A percentile compares a stretch with the other conserved stretches of the same genome.
Conservation (phyloP, 2,797 vertebrate genomes). For the Sebastes cheni region DNA sequence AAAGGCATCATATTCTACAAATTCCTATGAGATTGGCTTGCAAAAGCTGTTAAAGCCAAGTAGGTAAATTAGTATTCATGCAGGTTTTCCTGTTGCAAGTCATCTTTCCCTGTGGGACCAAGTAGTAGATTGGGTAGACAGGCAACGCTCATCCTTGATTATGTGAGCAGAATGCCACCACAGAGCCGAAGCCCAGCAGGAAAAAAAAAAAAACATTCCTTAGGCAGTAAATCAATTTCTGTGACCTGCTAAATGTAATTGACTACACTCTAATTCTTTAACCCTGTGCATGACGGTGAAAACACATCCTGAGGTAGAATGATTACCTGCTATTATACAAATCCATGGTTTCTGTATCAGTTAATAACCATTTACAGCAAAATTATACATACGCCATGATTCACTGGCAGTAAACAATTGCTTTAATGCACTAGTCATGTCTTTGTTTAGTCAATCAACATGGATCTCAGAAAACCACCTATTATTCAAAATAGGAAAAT, state of each 20-base stretch:
- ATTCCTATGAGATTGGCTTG: slow-evolving; percentile 95
- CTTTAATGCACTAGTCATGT: slow-evolving; percentile 82
- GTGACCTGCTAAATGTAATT: slow-evolving; percentile 86
- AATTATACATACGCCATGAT: slow-evolving; percentile 76
- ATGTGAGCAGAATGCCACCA: slow-evolving; percentile 90
- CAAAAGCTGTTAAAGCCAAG: slow-evolving; percentile 94
- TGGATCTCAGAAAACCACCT: slow-evolving; percentile 69
- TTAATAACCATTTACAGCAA: slow-evolving; percentile 81
- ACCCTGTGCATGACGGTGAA: slow-evolving; percentile 78
- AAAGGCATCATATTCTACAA: slow-evolving; percentile 91
- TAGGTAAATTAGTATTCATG: slow-evolving; percentile 97
- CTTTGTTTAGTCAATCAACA: slow-evolving; percentile 80
- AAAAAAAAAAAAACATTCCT: slow-evolving; percentile 70
- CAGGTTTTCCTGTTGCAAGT: slow-evolving; percentile 92
- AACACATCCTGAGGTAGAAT: slow-evolving; percentile 78
- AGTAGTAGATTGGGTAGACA: slow-evolving; percentile 88
- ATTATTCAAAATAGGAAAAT: slow-evolving; percentile 79
- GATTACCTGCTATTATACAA: slow-evolving; percentile 82
- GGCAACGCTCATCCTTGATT: slow-evolving; percentile 86
- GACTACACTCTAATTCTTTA: slow-evolving; percentile 85
- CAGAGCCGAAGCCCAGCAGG: slow-evolving; percentile 65
- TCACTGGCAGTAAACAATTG: slow-evolving; percentile 78
- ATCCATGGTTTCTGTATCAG: slow-evolving; percentile 76
- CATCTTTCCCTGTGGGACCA: slow-evolving; percentile 90
- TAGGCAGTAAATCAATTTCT: slow-evolving; percentile 86